Conservation (phyloP, 1,140 invertebrate genomes). For the Limonius californicus region DNA sequence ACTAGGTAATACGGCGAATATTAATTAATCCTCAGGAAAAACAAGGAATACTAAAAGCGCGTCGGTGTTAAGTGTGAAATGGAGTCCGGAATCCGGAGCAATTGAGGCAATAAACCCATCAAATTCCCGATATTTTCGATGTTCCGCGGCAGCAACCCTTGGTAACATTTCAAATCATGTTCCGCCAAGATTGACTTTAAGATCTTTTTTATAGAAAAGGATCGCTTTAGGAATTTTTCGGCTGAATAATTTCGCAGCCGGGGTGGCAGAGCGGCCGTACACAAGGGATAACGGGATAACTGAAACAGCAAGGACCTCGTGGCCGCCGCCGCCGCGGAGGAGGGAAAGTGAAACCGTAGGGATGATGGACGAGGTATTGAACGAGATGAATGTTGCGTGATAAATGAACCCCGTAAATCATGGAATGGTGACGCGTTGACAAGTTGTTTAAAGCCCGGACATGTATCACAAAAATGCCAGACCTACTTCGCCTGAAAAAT, state of each 20-base stretch:
- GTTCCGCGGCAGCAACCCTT: neutral
- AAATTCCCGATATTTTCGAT: neutral
- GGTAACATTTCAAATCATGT: constrained; percentile 10
- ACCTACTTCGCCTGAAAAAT: neutral
- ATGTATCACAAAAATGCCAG: constrained; percentile 28
- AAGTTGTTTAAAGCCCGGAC: constrained; percentile 34
- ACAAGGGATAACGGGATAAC: constrained; percentile 2
- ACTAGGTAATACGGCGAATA: no score
- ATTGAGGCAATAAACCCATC: constrained; percentile 2
- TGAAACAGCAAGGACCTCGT: neutral
- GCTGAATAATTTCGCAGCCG: constrained; percentile 1
- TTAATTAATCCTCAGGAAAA: neutral
- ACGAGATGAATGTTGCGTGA: constrained; percentile 30
- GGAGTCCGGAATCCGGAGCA: neutral
- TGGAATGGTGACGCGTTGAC: constrained; percentile 31
- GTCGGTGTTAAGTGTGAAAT: neutral
- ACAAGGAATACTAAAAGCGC: neutral
- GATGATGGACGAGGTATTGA: constrained; percentile 34
- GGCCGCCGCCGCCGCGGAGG: neutral
- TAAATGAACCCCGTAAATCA: constrained; percentile 34
- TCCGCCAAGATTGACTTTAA: constrained; percentile 7
- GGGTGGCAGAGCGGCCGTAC: neutral
- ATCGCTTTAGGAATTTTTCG: constrained; percentile 7
- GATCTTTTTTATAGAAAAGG: constrained; percentile 14
- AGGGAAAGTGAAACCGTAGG: constrained; percentile 3